These are phyloP conservation scores for Platysteira castanea DNA, from an alignment of 2,113 vertebrate genomes.

Conservation along the genomic window DNA sequence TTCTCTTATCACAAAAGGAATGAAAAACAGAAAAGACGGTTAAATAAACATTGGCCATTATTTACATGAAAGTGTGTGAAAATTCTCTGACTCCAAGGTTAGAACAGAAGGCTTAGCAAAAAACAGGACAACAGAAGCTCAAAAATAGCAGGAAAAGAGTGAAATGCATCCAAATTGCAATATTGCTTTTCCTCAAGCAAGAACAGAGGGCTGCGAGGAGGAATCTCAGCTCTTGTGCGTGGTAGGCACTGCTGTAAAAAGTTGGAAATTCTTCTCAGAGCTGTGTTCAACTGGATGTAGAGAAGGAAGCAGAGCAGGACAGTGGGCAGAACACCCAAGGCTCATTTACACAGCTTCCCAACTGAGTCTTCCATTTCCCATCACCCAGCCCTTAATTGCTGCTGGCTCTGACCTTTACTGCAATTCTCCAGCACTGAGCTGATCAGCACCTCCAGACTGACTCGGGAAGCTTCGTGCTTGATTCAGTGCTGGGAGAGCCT, in stretches of 20 bases:
- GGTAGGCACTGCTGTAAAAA: background rate
- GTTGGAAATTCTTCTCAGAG: background rate
- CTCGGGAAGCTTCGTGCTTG: background rate
- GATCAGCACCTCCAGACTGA: background rate
- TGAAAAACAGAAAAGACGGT: too few species aligned
- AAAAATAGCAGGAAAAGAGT: background rate
- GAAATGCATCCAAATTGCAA: background rate
- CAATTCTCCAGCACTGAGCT: background rate
- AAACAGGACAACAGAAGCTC: too few species aligned
- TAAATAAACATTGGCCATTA: too few species aligned
- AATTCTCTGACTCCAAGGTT: too few species aligned
- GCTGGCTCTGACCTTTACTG: conserved; percentile 19
- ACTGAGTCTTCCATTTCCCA: background rate
- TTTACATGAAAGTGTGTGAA: too few species aligned
- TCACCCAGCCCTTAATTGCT: background rate
- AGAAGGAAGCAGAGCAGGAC: background rate
- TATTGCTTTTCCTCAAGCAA: background rate
- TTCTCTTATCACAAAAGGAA: too few species aligned
- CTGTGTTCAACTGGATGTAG: background rate
- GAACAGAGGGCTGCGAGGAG: background rate
- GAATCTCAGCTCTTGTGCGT: background rate
- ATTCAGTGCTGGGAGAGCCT: background rate
- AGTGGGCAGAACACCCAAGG: background rate
- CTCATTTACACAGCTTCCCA: background rate
- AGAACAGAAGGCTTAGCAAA: too few species aligned